A percentile compares a stretch with the other conserved stretches of the same genome.
These are phyloP conservation scores for Microplitis manilae DNA, from an alignment of 2,888 invertebrate species.

Conservation along the genomic window DNA sequence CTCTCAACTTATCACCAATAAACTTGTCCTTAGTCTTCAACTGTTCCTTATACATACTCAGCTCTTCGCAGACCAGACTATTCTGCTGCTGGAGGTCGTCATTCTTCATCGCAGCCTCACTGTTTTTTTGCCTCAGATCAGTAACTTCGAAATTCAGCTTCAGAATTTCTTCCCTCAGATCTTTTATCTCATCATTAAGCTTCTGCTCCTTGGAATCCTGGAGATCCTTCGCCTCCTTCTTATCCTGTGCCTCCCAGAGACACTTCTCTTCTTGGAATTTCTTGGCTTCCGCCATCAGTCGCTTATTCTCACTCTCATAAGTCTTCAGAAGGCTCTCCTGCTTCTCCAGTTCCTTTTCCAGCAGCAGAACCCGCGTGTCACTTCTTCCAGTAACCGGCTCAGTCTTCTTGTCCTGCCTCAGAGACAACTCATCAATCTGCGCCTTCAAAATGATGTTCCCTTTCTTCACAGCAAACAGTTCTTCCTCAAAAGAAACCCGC, in stretches of 20 bases:
- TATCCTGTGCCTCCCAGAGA: constrained; percentile 42
- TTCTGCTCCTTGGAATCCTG: constrained; percentile 53
- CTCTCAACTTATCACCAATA: constrained; percentile 64
- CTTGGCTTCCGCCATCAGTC: constrained; percentile 63
- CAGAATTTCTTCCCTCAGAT: constrained; percentile 63
- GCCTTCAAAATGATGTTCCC: constrained; percentile 67
- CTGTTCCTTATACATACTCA: constrained; percentile 67
- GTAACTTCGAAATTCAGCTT: constrained; percentile 63
- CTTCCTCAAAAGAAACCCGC: constrained; percentile 64
- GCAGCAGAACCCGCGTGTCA: constrained; percentile 55
- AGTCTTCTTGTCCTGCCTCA: constrained; percentile 51
- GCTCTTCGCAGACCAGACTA: constrained; percentile 62
- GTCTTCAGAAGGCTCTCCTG: constrained; percentile 65
- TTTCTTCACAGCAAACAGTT: constrained; percentile 65
- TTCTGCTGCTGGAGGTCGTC: constrained; percentile 66
- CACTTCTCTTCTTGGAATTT: constrained; percentile 58
- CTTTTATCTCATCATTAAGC: constrained; percentile 62
- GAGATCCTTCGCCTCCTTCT: constrained; percentile 55
- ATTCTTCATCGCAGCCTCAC: constrained; percentile 59
- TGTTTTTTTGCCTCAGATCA: constrained; percentile 62
- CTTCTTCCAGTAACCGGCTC: constrained; percentile 43
- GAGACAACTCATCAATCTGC: constrained; percentile 62
- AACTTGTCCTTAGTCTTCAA: constrained; percentile 65
- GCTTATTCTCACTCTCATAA: constrained; percentile 67
- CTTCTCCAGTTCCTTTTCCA: constrained; percentile 65